phyloP scores from a whole-genome alignment of 2,113 vertebrate species.

The Prunella fulvescens region DNA sequence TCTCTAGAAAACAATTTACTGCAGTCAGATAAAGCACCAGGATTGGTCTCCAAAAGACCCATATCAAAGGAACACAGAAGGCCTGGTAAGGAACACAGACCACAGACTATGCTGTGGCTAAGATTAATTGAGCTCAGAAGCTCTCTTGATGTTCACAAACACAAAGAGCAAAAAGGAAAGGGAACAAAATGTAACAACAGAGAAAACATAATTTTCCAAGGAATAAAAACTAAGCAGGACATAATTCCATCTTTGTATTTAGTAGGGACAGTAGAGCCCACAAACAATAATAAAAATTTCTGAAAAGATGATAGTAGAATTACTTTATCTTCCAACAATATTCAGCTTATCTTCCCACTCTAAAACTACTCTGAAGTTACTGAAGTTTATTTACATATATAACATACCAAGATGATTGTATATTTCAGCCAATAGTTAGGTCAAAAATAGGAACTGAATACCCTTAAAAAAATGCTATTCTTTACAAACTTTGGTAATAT shows the following conservation, averaged over 20 bases:
- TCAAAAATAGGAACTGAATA: not conserved
- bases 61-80: not conserved
- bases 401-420: not conserved
- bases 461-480: not conserved
- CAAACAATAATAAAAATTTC: not conserved
- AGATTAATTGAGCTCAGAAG: not conserved
- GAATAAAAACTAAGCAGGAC: not conserved
- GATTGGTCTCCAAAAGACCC: not conserved
- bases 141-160: not conserved
- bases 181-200: not conserved
- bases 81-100: not conserved
- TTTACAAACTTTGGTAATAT: not conserved
- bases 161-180: not conserved
- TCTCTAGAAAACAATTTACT: not conserved
- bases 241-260: not conserved
- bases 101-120: not conserved
- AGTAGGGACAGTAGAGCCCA: not conserved
- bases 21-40: not conserved
- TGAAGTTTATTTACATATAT: not conserved
- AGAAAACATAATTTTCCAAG: not conserved
- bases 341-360: not conserved
- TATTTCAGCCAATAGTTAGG: not conserved
- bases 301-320: not conserved
- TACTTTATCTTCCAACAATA: not conserved
- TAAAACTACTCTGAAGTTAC: not conserved